phyloP scores from a whole-genome alignment of 2,113 vertebrate species.

The Urocolius indicus region DNA sequence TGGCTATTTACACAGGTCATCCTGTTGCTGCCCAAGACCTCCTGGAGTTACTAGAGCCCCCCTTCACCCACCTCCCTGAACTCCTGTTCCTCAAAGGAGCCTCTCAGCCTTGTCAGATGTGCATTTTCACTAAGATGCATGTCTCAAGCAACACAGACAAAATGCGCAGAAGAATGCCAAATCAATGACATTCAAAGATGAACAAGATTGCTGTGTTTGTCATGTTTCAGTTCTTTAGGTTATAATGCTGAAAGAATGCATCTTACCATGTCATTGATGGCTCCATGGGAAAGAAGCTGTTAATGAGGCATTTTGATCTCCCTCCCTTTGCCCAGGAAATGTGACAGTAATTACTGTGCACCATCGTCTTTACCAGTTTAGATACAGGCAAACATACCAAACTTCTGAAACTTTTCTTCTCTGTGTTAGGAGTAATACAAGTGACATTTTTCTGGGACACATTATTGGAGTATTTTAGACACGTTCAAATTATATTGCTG shows the following conservation, averaged over 20 bases:
- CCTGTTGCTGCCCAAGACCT: not conserved
- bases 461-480: not conserved
- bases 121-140: not conserved
- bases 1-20: not conserved
- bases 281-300: slow-evolving; percentile 9
- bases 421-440: not conserved
- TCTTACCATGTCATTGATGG: not conserved
- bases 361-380: not conserved
- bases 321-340: not conserved
- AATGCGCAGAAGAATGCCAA: not conserved
- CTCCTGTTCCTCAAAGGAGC: not conserved
- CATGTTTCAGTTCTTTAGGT: not conserved
- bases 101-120: not conserved
- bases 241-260: not conserved
- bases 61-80: not conserved
- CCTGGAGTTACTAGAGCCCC: not conserved
- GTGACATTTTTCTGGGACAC: not conserved
- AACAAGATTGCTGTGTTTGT: not conserved
- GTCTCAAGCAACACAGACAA: not conserved
- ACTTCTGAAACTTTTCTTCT: not conserved
- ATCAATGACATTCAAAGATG: not conserved
- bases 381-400: not conserved
- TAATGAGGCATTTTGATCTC: slow-evolving; percentile 47
- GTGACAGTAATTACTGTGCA: slow-evolving; percentile 42
- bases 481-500: not conserved